Base-by-base conservation (phyloP, 1,140 invertebrate species). In the Phortica variegata region DNA sequence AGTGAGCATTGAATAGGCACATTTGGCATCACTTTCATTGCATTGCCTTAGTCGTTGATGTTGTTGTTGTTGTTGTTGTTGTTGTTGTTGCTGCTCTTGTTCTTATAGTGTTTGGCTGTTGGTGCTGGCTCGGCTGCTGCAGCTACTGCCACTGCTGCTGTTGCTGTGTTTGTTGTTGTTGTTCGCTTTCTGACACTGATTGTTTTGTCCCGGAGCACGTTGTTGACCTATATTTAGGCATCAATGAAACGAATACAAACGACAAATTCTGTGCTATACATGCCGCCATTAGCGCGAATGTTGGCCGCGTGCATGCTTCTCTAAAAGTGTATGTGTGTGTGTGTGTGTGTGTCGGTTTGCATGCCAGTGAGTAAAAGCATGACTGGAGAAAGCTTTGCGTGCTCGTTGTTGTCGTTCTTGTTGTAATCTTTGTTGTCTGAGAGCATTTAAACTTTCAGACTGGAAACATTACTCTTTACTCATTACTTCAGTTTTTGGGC, bases 151-250 rank as follows among this genome's bases (percentile, higher is more conserved):
- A 19, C 43, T 41, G 43, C 15, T 51, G 47, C 49, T 50, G 42
- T 54, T 41, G 17, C 49, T 49, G 48, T 39, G 43, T 41, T 46
- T 39, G 18, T 17, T 32, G 19, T 23, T 15, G n/a, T 33, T 18
- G 42, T 21, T 26, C 20, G 17, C 29, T 16, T 2, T 13, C 33
- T 36, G 31, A 31, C n/a, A 12, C 23, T 44, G 26, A 31, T n/a
- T 23, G 18, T 52, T 34, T 15, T 18, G 39, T 47, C 46, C 42
- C 49, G 46, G 38, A 60, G 50, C 56, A 69, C 56, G 51, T 58
- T 61, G 69, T 63, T 73, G 69, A 73, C 69, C 69, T 70, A 73
- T 73, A 73, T 73, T 73, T 66, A 49, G 56, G 61, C 69, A 73
- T 73, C 69, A 73, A 73, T 73, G 69, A 73, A 73, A 65, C 47